Conservation (phyloP, 2,888 invertebrate species). For the Tortrix viridana region DNA sequence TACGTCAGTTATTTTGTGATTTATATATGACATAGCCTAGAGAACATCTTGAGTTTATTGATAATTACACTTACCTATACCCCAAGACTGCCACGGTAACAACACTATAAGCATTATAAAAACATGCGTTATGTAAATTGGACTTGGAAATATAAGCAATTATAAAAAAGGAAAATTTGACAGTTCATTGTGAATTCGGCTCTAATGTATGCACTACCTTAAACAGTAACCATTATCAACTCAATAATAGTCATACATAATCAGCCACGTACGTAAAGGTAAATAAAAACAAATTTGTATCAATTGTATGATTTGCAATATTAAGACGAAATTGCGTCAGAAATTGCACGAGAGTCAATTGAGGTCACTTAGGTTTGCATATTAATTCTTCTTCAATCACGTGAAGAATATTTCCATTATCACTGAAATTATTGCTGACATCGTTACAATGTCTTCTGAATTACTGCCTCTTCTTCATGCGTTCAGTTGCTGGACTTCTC, state of each 20-base stretch:
- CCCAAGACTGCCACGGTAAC: too few relatives aligned
- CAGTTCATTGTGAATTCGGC: background rate
- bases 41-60: too few relatives aligned
- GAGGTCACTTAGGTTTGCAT: slow-evolving; percentile 42
- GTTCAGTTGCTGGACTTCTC: background rate
- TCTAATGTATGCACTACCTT: background rate
- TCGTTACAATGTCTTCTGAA: background rate
- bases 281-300: slow-evolving; percentile 32
- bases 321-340: slow-evolving; percentile 58
- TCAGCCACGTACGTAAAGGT: slow-evolving; percentile 6
- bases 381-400: slow-evolving; percentile 27
- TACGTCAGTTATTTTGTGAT: too few relatives aligned
- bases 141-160: too few relatives aligned
- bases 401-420: slow-evolving; percentile 27
- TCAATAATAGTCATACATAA: background rate
- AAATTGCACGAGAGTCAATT: slow-evolving; percentile 49
- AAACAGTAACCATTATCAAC: background rate
- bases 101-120: too few relatives aligned
- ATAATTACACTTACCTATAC: too few relatives aligned
- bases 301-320: slow-evolving; percentile 44
- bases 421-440: slow-evolving; percentile 1
- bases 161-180: too few relatives aligned
- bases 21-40: too few relatives aligned
- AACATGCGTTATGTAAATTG: too few relatives aligned
- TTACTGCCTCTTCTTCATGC: background rate